These are phyloP conservation scores for Coreius guichenoti DNA, from an alignment of 2,797 vertebrate genomes.

Conservation along the genomic window DNA sequence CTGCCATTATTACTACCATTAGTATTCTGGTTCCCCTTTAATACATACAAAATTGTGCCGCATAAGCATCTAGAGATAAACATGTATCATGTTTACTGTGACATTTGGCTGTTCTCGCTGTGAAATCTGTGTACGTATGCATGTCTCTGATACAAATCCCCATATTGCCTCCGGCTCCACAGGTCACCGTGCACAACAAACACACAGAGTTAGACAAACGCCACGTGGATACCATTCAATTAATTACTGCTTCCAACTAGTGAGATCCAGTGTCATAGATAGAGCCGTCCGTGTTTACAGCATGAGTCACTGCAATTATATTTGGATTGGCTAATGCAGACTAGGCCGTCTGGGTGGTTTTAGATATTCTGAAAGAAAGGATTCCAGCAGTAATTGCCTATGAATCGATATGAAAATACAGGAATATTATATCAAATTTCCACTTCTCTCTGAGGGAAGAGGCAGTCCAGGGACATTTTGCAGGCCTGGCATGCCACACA, in stretches of 20 bases:
- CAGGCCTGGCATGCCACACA: conserved; percentile 60
- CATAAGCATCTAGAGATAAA: conserved; percentile 60
- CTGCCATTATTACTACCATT: conserved; percentile 49
- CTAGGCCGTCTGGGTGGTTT: conserved; percentile 21
- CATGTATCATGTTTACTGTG: conserved; percentile 53
- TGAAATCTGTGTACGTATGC: conserved; percentile 51
- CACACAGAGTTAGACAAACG: conserved; percentile 10
- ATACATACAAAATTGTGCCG: conserved; percentile 46
- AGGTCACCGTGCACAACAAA: conserved; percentile 30
- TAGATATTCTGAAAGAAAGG: conserved; percentile 20
- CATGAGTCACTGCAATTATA: conserved; percentile 44
- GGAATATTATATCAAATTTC: background rate
- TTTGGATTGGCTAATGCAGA: conserved; percentile 32
- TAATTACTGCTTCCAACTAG: conserved; percentile 41
- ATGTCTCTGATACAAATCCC: conserved; percentile 53
- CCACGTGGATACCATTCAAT: conserved; percentile 42
- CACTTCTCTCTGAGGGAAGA: conserved; percentile 15
- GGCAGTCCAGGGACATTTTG: conserved; percentile 51
- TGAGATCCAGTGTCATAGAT: conserved; percentile 42
- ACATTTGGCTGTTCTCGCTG: conserved; percentile 55
- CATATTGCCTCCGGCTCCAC: conserved; percentile 43
- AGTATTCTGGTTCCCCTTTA: conserved; percentile 55
- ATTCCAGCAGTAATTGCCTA: conserved; percentile 24
- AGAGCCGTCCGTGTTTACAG: conserved; percentile 47
- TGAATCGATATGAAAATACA: conserved; percentile 36